Conservation (phyloP, 2,113 vertebrate genomes). For the Noctilio leporinus region DNA sequence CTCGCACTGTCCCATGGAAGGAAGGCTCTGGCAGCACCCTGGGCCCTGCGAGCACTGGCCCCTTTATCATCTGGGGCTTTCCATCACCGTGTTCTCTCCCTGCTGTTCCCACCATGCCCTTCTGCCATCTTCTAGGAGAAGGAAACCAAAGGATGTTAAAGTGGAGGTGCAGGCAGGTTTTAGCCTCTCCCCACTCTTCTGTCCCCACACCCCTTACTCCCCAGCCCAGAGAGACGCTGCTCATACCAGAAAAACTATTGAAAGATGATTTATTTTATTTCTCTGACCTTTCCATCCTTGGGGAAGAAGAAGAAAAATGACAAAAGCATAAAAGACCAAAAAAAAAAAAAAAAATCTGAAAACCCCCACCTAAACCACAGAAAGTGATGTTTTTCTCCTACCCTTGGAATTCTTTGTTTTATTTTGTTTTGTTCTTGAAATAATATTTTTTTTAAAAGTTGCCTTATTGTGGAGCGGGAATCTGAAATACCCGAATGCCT, state of each 20-base stretch:
- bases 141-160: constrained; percentile 84
- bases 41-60: constrained; percentile 52
- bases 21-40: constrained; percentile 21
- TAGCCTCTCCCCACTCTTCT: not conserved
- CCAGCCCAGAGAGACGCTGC: constrained; percentile 73
- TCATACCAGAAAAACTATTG: constrained; percentile 75
- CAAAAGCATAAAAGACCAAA: constrained; percentile 42
- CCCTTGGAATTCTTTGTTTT: constrained; percentile 50
- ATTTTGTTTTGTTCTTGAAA: constrained; percentile 82
- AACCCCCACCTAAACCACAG: constrained; percentile 54
- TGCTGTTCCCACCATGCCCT: constrained; percentile 58
- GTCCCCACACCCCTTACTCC: constrained; percentile 5
- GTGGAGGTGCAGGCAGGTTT: constrained; percentile 28
- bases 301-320: constrained; percentile 61
- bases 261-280: constrained; percentile 77
- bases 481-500: constrained; percentile 61
- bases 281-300: constrained; percentile 80
- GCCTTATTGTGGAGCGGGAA: constrained; percentile 85
- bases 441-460: constrained; percentile 81
- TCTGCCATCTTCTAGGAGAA: constrained; percentile 77
- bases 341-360: constrained; percentile 35
- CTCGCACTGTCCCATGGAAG: constrained; percentile 26
- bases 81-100: constrained; percentile 50
- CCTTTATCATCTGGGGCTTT: not conserved
- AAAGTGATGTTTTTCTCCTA: constrained; percentile 72